Percentiles rank a stretch among this genome's conserved stretches.
phyloP scores from a whole-genome alignment of 2,113 vertebrate genomes.

The Sturnira hondurensis region DNA sequence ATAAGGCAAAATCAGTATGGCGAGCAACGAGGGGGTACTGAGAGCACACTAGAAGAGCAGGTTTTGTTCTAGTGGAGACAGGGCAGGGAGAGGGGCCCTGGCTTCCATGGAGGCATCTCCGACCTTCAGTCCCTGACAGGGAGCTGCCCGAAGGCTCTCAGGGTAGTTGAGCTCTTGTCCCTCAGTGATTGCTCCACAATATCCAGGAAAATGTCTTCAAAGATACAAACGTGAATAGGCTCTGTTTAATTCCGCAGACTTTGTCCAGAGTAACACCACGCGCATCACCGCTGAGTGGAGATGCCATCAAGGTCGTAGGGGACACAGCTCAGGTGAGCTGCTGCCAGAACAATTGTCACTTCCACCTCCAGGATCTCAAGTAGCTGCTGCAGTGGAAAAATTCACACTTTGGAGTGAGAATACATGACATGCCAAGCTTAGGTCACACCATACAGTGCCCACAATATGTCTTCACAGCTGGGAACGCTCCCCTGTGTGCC shows the following conservation, averaged over 20 bases:
- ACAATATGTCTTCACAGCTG: neutral
- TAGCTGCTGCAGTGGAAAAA: neutral
- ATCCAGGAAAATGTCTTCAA: neutral
- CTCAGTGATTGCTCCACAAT: neutral
- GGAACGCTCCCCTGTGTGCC: neutral
- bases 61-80: neutral
- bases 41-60: too few species aligned
- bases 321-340: accelerated
- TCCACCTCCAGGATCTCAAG: neutral
- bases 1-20: neutral
- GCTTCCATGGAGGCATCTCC: neutral
- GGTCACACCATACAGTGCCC: neutral
- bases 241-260: neutral
- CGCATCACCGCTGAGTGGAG: neutral
- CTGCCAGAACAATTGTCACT: neutral
- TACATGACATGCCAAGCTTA: neutral
- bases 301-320: accelerated
- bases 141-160: neutral
- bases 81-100: neutral
- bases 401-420: neutral
- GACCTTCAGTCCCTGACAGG: neutral
- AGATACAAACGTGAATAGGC: neutral
- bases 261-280: neutral
- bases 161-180: neutral
- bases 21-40: neutral